Base-by-base conservation (phyloP, 2,888 invertebrate species). In the Cheilosia vernalis region DNA sequence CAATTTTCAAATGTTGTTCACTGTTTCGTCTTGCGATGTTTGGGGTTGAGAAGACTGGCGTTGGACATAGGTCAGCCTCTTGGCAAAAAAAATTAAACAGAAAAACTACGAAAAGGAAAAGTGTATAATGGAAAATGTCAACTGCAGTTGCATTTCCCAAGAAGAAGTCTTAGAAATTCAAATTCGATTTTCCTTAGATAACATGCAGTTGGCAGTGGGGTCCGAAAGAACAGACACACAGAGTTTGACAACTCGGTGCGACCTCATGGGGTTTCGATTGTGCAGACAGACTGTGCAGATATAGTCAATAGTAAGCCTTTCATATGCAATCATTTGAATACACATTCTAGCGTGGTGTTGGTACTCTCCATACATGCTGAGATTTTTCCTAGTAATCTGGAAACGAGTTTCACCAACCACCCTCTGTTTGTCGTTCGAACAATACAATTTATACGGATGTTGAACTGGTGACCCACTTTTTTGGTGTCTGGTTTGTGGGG, bases 101-200 rank as follows among this genome's bases (percentile, higher is more conserved):
- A 30, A 58, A 13, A 13, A 37, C 37, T 13, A 10, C 33, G 37
- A 37, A 37, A 56, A 51, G 40, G 24, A 44, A 66, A 60, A 47
- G 47, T 73, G 66, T 27, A 55, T 27, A 55, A 70, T 61, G 30
- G 49, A 69, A 74, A 83, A 42, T 83, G 63, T 60, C 79, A 79
- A 44, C 56, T 69, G 37, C 79, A 79, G 33, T 5, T 47, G 42
- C 47, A 53, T 49, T 66, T 77, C 42, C 24, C 24, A 42, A 24
- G 4, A 42, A 19, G 83, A 83, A 83, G 83, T 63, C 83, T 79
- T 83, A 83, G 73, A 83, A 83, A 79, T 73, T 83, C 73, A 44
- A 83, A 67, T 44, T 79, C 61, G 55, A 74, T 67, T 49, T 21
- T 72, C 27, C 61, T 61, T 42, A 44, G 17, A 67, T 13, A 15